Percentiles rank a stretch among this genome's conserved stretches.
Evolutionary conservation across 2,113 vertebrate species (phyloP).

Genomic region (Silurus meridionalis): DNA sequence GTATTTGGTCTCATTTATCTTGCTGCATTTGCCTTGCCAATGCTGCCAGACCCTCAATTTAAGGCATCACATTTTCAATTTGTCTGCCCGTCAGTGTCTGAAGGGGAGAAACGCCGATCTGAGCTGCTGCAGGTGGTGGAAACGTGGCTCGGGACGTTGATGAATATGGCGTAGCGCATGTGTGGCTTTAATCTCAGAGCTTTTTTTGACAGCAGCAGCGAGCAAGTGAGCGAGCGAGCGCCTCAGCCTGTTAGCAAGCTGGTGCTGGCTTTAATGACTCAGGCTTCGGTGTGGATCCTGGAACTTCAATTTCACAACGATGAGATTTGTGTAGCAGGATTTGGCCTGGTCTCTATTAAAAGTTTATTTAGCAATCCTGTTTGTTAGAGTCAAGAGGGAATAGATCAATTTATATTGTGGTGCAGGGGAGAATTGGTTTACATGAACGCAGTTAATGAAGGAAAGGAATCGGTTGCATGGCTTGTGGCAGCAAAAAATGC

Average conservation of each 20-base stretch:
- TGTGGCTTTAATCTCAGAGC: conserved; percentile 55
- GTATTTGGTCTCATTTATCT: conserved; percentile 33
- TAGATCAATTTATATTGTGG: conserved; percentile 6
- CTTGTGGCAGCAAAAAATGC: not conserved
- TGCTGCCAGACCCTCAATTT: conserved; percentile 39
- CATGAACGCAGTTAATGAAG: conserved; percentile 10
- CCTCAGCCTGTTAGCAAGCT: conserved; percentile 41
- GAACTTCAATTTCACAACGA: conserved; percentile 32
- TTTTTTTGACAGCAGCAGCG: conserved; percentile 38
- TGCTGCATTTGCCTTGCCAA: conserved; percentile 30
- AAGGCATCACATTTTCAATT: conserved; percentile 69
- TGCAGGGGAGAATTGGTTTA: not conserved
- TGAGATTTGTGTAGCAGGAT: conserved; percentile 35
- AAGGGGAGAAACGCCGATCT: conserved; percentile 55
- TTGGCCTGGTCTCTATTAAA: conserved; percentile 30
- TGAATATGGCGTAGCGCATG: conserved; percentile 58
- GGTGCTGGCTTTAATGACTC: conserved; percentile 48
- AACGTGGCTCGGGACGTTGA: conserved; percentile 53
- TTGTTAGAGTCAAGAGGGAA: conserved; percentile 27
- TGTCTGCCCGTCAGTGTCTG: conserved; percentile 64
- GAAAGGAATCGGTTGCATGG: conserved; percentile 11
- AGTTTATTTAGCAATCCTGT: conserved; percentile 34
- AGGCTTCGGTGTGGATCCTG: conserved; percentile 34
- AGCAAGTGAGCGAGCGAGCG: not conserved
- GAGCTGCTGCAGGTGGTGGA: conserved; percentile 56